Percentiles rank a stretch among this genome's conserved stretches.
These are phyloP conservation scores for Dipus sagitta DNA, from an alignment of 2,797 vertebrate genomes.

Conservation along the genomic window DNA sequence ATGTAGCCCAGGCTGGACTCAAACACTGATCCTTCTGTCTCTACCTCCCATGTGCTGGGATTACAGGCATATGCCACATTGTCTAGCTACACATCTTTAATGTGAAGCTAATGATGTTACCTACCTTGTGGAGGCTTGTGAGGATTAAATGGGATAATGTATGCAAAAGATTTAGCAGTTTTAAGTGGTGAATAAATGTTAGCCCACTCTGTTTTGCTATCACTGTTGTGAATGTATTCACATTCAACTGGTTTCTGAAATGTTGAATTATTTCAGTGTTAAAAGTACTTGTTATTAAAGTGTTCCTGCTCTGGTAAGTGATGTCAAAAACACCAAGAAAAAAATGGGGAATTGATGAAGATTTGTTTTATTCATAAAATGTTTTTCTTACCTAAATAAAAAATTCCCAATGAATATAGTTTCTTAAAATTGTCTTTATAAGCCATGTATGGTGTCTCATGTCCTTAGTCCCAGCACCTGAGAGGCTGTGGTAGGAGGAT, in stretches of 20 bases:
- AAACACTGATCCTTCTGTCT: too few relatives aligned
- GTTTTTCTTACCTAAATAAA: neutral
- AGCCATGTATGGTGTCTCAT: too few relatives aligned
- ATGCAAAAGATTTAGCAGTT: accelerated
- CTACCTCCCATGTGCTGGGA: neutral
- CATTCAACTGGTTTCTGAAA: neutral
- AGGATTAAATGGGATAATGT: neutral
- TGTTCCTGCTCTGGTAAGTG: neutral
- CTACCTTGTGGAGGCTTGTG: neutral
- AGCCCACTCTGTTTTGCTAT: neutral
- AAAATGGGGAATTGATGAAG: neutral
- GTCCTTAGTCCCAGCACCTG: too few relatives aligned
- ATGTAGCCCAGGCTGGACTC: too few relatives aligned
- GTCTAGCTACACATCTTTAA: too few relatives aligned
- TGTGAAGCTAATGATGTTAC: neutral
- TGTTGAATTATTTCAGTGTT: neutral
- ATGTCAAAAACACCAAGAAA: neutral
- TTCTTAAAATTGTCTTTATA: neutral
- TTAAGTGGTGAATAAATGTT: neutral
- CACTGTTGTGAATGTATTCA: neutral
- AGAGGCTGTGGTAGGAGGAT: too few relatives aligned
- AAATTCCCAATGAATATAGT: neutral
- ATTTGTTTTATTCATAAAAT: conserved; percentile 25
- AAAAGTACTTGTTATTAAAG: neutral
- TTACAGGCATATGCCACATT: neutral